A percentile compares a stretch with the other conserved stretches of the same genome.
phyloP scores from a whole-genome alignment of 2,113 vertebrate genomes.

The Stictonetta naevosa region DNA sequence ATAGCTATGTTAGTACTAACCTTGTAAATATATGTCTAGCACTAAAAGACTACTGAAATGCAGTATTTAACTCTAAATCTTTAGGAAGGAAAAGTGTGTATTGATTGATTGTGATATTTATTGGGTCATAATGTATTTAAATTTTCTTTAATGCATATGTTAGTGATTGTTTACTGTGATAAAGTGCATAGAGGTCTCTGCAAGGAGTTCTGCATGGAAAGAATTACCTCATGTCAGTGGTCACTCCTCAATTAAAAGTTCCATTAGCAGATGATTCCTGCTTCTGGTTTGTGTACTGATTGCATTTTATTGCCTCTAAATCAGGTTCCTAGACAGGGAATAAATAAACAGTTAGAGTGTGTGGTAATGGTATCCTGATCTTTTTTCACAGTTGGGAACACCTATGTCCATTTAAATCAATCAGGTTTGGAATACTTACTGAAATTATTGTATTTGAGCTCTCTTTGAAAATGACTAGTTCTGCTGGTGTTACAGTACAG shows the following conservation, averaged over 20 bases:
- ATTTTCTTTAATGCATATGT: conserved; percentile 93
- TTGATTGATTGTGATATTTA: conserved; percentile 87
- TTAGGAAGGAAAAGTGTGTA: conserved; percentile 67
- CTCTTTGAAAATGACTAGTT: conserved; percentile 74
- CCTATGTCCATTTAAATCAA: conserved; percentile 81
- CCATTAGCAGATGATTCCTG: conserved; percentile 97
- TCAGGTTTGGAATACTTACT: conserved; percentile 83
- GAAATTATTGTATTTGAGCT: conserved; percentile 73
- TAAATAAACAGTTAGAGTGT: conserved; percentile 94
- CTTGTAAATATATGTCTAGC: conserved; percentile 53
- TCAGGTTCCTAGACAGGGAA: conserved; percentile 87
- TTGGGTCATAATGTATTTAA: conserved; percentile 93
- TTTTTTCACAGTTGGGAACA: conserved; percentile 87
- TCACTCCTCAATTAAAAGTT: conserved; percentile 89
- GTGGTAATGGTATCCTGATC: conserved; percentile 93
- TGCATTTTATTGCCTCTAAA: conserved; percentile 92
- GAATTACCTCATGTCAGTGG: conserved; percentile 92
- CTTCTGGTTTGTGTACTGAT: conserved; percentile 88
- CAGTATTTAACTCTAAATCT: conserved; percentile 73
- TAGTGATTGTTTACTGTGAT: conserved; percentile 91
- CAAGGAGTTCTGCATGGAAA: conserved; percentile 75
- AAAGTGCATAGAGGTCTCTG: conserved; percentile 76
- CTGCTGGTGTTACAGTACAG: conserved; percentile 69
- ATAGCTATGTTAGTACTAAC: conserved; percentile 53
- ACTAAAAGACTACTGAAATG: conserved; percentile 64